phyloP scores from a whole-genome alignment of 2,113 vertebrate genomes.

The Brachyhypopomus occidentalis region DNA sequence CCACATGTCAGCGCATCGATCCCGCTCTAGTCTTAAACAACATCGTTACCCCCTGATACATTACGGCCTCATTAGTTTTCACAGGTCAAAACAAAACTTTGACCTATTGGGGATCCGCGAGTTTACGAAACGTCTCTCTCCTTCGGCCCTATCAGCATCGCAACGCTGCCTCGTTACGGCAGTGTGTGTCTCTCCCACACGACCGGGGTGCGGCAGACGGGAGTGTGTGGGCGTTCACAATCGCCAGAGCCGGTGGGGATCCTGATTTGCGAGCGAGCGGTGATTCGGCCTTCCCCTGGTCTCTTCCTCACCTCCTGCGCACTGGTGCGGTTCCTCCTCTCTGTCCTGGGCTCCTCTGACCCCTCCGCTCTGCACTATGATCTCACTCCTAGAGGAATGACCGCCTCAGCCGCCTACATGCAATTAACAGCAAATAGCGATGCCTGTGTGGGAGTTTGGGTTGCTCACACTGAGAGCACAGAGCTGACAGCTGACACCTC shows the following conservation, averaged over 20 bases:
- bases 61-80: neutral
- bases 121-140: neutral
- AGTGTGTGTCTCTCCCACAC: conserved; percentile 1
- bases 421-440: conserved; percentile 26
- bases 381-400: neutral
- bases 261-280: conserved; percentile 36
- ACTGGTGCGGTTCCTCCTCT: neutral
- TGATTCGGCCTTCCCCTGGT: neutral
- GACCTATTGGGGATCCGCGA: neutral
- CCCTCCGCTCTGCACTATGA: neutral
- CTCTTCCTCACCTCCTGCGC: neutral
- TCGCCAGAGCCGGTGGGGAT: neutral
- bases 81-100: conserved; percentile 18
- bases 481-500: neutral
- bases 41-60: neutral
- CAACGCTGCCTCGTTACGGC: conserved; percentile 7
- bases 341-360: neutral
- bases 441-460: neutral
- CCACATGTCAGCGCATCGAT: neutral
- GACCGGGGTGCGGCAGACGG: neutral
- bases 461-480: no score
- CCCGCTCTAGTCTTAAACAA: neutral
- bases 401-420: conserved; percentile 14
- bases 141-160: neutral
- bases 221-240: conserved; percentile 30